These are phyloP conservation scores for Cyclina sinensis DNA, from an alignment of 1,140 invertebrate genomes.

Conservation along the genomic window DNA sequence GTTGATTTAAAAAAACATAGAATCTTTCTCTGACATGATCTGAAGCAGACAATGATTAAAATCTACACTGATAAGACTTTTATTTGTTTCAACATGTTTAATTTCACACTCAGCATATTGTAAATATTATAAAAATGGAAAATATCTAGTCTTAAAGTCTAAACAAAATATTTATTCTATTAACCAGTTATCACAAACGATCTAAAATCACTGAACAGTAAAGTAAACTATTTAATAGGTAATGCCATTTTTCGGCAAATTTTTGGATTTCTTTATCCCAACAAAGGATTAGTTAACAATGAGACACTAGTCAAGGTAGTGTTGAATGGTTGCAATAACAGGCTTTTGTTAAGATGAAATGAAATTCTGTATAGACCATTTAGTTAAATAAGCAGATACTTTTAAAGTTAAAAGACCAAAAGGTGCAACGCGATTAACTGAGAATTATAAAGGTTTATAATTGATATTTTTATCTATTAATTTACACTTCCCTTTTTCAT, in stretches of 20 bases:
- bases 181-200: slow-evolving; percentile 53
- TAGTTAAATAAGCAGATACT: slow-evolving; percentile 22
- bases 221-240: slow-evolving; percentile 2
- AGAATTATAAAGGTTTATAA: background rate
- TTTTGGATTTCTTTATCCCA: slow-evolving; percentile 11
- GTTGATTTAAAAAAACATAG: too few relatives aligned
- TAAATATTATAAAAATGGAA: background rate
- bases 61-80: too few relatives aligned
- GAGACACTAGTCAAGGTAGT: background rate
- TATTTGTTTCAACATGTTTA: background rate
- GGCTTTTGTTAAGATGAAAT: background rate
- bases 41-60: too few relatives aligned
- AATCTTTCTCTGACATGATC: too few relatives aligned
- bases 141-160: background rate
- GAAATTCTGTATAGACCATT: slow-evolving; percentile 8
- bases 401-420: slow-evolving; percentile 9
- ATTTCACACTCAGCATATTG: background rate
- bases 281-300: slow-evolving; percentile 43
- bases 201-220: slow-evolving; percentile 40
- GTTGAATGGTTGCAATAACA: slow-evolving; percentile 32
- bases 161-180: slow-evolving; percentile 44
- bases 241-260: background rate
- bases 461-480: background rate
- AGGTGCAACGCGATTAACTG: background rate
- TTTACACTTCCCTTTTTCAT: background rate